Evolutionary conservation across 92 coral and sea anemone genomes (phyloP).

Genomic region (Porites evermanni): DNA sequence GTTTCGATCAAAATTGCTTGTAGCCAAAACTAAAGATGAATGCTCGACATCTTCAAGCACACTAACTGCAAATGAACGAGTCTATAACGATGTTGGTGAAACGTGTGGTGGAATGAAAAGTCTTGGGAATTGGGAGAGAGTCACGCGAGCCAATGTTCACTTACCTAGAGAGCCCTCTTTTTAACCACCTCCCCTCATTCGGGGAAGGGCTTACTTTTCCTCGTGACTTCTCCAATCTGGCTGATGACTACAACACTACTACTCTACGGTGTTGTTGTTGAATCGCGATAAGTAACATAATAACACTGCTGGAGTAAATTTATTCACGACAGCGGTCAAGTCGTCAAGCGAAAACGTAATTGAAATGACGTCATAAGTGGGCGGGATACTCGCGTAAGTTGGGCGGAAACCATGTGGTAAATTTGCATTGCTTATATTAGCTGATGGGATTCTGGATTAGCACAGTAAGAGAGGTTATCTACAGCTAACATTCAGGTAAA

Average conservation of each 20-base stretch:
- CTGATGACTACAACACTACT: constrained; percentile 11
- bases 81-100: background rate
- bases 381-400: background rate
- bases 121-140: background rate
- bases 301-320: background rate
- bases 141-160: constrained; percentile 23
- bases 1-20: background rate
- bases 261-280: background rate
- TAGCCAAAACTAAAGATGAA: background rate
- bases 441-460: background rate
- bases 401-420: background rate
- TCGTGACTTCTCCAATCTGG: constrained; percentile 56
- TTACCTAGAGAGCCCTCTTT: constrained; percentile 76
- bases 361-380: constrained; percentile 16
- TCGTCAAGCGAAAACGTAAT: background rate
- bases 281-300: background rate
- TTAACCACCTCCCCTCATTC: constrained; percentile 60
- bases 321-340: constrained; percentile 9
- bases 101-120: background rate
- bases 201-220: constrained; percentile 46
- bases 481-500: no score
- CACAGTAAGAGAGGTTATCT: no score
- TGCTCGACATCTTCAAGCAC: background rate
- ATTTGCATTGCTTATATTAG: background rate
- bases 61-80: background rate